Base-by-base conservation (phyloP, 2,113 vertebrate genomes). In the Danio rerio region DNA sequence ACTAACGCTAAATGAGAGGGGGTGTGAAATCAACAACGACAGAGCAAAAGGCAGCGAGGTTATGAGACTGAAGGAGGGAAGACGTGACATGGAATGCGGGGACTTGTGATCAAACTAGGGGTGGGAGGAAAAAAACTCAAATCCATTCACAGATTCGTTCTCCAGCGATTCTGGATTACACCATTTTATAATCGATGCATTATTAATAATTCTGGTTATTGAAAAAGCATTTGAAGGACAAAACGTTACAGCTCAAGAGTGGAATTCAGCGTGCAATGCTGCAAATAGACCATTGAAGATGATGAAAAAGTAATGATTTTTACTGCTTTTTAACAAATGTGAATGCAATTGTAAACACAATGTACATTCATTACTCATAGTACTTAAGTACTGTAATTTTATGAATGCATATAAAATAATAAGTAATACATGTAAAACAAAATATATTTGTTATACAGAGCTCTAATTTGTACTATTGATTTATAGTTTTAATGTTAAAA, bases 11-110 rank as follows among this genome's bases (percentile, higher is more conserved):
- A 53, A 18, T 53, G 62, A 80, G 68, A 70, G 47, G 31, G 63
- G 16, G 55, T 70, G 45, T 78, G 65, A 78, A 71, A 83, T 78
- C 55, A 83, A 50, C 20, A 49, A 7, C 52, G 31, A 68, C 55
- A 9, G 62, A 53, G 53, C 61, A 40, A 79, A 55, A 79, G 50
- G 71, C 71, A 74, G 15, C 18, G 1, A 65, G 58, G 58, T 65
- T 65, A 68, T 43, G 47, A 69, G 55, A 10, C 18, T 11, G 21
- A 78, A 0, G 3, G 75, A 83, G 20, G 50, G 68, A 55, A 10
- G 50, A 65, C 49, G 2, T 63, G 56, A 69, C 53, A 68, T 75
- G 43, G 58, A 20, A 21, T 16, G 53, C 52, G 16, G 71, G 53
- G 42, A 56, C 40, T 78, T 53, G 11, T 15, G 47, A 73, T 59